Evolutionary conservation across 2,113 vertebrate genomes (phyloP), one percentile per base, ranked within the genome.

Genomic region (Odontesthes bonariensis): DNA sequence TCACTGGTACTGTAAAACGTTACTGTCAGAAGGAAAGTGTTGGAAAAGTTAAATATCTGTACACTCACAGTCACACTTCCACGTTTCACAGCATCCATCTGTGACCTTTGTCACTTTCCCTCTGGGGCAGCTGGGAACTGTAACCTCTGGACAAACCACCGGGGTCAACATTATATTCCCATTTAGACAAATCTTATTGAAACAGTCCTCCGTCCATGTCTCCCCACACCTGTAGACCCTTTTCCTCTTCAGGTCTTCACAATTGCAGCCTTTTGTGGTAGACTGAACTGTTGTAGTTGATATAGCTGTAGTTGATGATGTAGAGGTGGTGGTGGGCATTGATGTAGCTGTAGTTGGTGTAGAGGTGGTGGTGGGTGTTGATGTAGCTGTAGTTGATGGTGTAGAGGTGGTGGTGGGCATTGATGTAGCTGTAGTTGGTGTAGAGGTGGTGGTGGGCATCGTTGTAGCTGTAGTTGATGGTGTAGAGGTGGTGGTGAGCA

Each of bases 31-130:
- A 47, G 19, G 5, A 47, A 47, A 47, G 16, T 5, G 5, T 19
- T n/a, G 32, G 33, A n/a, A 33, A 49, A 60, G 0, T 22, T 6
- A 46, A 20, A 51, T 5, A 0, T 4, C 5, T 27, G 38, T 47
- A 46, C 46, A 93, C 94, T 94, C 71, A 95, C 94, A 94, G 66
- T 94, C 84, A 87, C 94, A 95, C 32, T 79, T 66, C 74, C 75
- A 89, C 14, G 32, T 83, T 42, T 90, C 75, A 85, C 93, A 94
- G 84, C 93, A 94, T 61, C 82, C 87, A 47, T 92, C 84, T 2
- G 9, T 73, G 22, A 94, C 83, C 19, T 77, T 83, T 11, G 32
- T 42, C 17, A 52, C 27, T 9, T 33, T 65, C 9, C 35, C 17
- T 77, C 91, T 86, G 23, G 88, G 90, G 55, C 94, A 95, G 8